A percentile compares a stretch with the other conserved stretches of the same genome.
These are phyloP conservation scores for Heteromyza rotundicornis DNA, from an alignment of 2,888 invertebrate species.

Conservation along the genomic window DNA sequence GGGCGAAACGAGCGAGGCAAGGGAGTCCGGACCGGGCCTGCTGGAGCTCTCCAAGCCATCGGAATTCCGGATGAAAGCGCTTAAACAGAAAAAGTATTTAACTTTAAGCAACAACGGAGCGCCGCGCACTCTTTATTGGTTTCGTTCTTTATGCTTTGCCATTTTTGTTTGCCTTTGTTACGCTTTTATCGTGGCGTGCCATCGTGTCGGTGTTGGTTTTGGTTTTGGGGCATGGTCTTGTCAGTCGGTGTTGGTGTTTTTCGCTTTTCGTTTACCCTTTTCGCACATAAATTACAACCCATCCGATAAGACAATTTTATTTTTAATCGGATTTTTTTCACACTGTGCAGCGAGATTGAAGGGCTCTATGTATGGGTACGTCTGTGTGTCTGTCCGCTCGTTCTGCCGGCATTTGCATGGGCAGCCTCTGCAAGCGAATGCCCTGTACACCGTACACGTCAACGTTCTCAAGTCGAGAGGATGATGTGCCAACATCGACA, in stretches of 20 bases:
- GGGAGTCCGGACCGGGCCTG: slow-evolving; percentile 51
- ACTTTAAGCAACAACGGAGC: neutral
- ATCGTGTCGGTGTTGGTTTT: slow-evolving; percentile 34
- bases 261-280: slow-evolving; percentile 48
- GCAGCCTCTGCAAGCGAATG: neutral
- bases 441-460: too few species aligned
- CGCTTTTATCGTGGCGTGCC: slow-evolving; percentile 50
- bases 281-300: slow-evolving; percentile 56
- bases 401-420: too few species aligned
- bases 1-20: slow-evolving; percentile 43
- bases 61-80: slow-evolving; percentile 61
- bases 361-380: neutral
- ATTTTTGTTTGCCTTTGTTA: slow-evolving; percentile 48
- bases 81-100: slow-evolving; percentile 59
- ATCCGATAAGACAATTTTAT: slow-evolving; percentile 57
- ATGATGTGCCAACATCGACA: too few species aligned
- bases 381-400: neutral
- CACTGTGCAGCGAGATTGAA: neutral
- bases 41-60: slow-evolving; percentile 61
- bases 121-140: slow-evolving; percentile 44
- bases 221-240: slow-evolving; percentile 4
- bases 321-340: slow-evolving; percentile 53
- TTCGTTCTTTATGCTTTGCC: slow-evolving; percentile 25
- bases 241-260: slow-evolving; percentile 19
- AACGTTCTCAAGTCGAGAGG: too few species aligned